A percentile compares a stretch with the other conserved stretches of the same genome.
These are phyloP conservation scores for Lucilia cuprina DNA, from an alignment of 1,140 invertebrate genomes.

Conservation along the genomic window DNA sequence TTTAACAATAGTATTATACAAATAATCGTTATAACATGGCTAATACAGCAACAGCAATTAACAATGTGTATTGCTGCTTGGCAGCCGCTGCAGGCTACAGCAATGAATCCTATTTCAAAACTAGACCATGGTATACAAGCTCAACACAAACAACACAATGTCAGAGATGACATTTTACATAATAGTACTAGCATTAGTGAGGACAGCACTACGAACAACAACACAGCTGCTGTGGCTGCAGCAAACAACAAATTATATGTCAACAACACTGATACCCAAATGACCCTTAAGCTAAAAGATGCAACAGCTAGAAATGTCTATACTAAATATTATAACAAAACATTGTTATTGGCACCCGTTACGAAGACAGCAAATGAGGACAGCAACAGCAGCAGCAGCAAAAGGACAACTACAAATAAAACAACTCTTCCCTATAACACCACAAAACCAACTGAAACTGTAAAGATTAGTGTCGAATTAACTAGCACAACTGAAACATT, in stretches of 20 bases:
- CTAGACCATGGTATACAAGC: neutral
- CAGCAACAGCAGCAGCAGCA: neutral
- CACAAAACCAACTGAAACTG: too few relatives aligned
- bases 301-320: neutral
- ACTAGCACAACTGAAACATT: neutral
- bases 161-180: neutral
- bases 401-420: neutral
- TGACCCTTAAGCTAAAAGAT: neutral
- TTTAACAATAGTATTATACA: neutral
- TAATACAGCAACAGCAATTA: conserved; percentile 5
- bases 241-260: conserved; percentile 1
- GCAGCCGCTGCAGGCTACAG: neutral
- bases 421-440: too few relatives aligned
- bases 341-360: neutral
- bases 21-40: conserved; percentile 14
- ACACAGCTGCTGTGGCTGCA: neutral
- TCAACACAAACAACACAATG: neutral
- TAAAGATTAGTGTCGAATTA: too few relatives aligned
- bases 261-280: conserved; percentile 12
- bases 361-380: neutral
- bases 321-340: neutral
- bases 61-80: neutral
- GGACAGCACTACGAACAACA: neutral
- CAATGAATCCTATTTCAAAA: neutral
- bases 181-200: too few relatives aligned